phyloP scores from a whole-genome alignment of 2,797 vertebrate genomes.

The Myotis vivesi region DNA sequence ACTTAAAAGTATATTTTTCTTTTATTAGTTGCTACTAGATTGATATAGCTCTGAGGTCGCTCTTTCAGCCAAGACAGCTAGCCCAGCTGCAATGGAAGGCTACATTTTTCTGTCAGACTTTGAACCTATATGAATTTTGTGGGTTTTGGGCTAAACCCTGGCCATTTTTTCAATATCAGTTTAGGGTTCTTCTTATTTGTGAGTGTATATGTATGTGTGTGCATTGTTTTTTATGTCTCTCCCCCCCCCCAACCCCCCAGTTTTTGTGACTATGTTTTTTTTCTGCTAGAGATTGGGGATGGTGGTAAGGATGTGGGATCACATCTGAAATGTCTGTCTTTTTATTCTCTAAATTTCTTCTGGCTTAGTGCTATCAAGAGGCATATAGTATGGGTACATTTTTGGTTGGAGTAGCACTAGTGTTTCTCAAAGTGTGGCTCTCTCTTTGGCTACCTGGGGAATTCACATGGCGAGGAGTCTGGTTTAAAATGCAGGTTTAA shows the following conservation, averaged over 20 bases:
- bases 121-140: slow-evolving; percentile 38
- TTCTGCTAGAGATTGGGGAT: slow-evolving; percentile 4
- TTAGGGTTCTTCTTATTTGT: slow-evolving; percentile 21
- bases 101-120: slow-evolving; percentile 41
- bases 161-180: slow-evolving; percentile 12
- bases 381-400: not conserved
- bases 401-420: not conserved
- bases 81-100: not conserved
- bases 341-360: slow-evolving; percentile 33
- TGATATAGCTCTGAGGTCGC: slow-evolving; percentile 49
- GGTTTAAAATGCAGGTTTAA: not conserved
- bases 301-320: not conserved
- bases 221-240: not conserved
- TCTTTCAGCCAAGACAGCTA: not conserved
- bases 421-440: not conserved
- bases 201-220: not conserved
- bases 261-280: not conserved
- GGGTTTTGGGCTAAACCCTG: slow-evolving; percentile 43
- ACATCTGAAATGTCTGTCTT: slow-evolving; percentile 45
- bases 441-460: not conserved
- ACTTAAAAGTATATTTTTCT: slow-evolving; percentile 60
- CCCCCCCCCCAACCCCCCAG: not conserved
- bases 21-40: slow-evolving; percentile 60
- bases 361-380: not conserved
- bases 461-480: not conserved